These are phyloP conservation scores for Chamaea fasciata DNA, from an alignment of 2,113 vertebrate species.

Conservation along the genomic window DNA sequence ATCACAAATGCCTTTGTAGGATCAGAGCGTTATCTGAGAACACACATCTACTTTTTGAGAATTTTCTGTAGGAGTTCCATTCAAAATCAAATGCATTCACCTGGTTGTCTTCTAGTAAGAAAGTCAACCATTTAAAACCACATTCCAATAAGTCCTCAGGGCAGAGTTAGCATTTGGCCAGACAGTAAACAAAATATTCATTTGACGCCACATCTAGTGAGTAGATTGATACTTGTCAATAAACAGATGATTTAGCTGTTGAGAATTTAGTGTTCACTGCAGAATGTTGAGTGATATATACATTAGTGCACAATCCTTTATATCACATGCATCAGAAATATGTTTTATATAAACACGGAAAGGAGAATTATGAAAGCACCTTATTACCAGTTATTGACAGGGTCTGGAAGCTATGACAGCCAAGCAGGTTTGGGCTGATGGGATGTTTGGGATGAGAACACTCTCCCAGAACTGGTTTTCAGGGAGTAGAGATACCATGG, in stretches of 20 bases:
- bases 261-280: background rate
- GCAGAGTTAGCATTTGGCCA: background rate
- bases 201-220: background rate
- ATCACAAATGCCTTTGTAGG: background rate
- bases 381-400: constrained; percentile 49
- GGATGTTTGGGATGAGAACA: background rate
- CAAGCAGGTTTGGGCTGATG: background rate
- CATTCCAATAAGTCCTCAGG: background rate
- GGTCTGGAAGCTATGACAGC: background rate
- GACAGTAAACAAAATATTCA: background rate
- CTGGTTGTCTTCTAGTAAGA: background rate
- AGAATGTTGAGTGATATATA: background rate
- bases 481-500: background rate
- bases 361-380: background rate
- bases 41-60: background rate
- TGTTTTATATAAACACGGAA: background rate
- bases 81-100: background rate
- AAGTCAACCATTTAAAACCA: background rate
- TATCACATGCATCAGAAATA: background rate
- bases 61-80: background rate
- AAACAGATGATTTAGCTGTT: background rate
- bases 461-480: background rate
- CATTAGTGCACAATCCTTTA: background rate
- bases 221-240: background rate
- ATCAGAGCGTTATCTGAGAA: background rate